A percentile compares a stretch with the other conserved stretches of the same genome.
phyloP scores from a whole-genome alignment of 2,888 invertebrate genomes.

The Gryllus longicercus region DNA sequence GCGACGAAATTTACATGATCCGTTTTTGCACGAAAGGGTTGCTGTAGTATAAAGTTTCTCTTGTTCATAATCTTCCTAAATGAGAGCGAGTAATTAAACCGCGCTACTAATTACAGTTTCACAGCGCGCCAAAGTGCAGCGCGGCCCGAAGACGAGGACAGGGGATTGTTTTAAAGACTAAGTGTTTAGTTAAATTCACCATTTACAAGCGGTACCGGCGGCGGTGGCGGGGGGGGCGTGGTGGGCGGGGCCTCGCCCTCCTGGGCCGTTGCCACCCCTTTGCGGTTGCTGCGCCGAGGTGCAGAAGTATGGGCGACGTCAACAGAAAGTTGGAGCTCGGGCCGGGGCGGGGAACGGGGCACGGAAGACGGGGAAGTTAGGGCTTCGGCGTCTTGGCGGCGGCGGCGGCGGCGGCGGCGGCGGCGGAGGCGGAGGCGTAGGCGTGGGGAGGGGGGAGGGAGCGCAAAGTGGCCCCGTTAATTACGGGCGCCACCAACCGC shows the following conservation, averaged over 20 bases:
- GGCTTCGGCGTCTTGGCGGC: conserved; percentile 21
- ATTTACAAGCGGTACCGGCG: conserved; percentile 28
- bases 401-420: conserved; percentile 19
- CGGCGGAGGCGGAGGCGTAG: background rate
- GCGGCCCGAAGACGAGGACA: conserved; percentile 27
- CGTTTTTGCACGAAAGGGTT: conserved; percentile 17
- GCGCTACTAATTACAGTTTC: conserved; percentile 24
- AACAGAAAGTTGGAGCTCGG: background rate
- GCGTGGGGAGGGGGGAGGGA: conserved; percentile 20
- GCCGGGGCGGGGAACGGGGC: conserved; percentile 19
- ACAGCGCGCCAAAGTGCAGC: background rate
- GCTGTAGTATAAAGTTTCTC: conserved; percentile 18
- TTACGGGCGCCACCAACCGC: conserved; percentile 17
- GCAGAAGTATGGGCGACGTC: conserved; percentile 10
- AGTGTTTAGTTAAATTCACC: conserved; percentile 36
- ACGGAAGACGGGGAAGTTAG: conserved; percentile 18
- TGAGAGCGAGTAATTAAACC: conserved; percentile 34
- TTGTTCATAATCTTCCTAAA: conserved; percentile 34
- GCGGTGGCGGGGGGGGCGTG: background rate
- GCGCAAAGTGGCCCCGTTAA: background rate
- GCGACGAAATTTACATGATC: conserved; percentile 22
- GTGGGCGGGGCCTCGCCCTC: background rate
- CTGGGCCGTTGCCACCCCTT: background rate
- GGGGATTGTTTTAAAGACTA: conserved; percentile 36
- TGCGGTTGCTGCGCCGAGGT: background rate